Percentiles rank a stretch among this genome's conserved stretches.
These are phyloP conservation scores for Oncorhynchus masou DNA, from an alignment of 2,113 vertebrate species.

Conservation along the genomic window DNA sequence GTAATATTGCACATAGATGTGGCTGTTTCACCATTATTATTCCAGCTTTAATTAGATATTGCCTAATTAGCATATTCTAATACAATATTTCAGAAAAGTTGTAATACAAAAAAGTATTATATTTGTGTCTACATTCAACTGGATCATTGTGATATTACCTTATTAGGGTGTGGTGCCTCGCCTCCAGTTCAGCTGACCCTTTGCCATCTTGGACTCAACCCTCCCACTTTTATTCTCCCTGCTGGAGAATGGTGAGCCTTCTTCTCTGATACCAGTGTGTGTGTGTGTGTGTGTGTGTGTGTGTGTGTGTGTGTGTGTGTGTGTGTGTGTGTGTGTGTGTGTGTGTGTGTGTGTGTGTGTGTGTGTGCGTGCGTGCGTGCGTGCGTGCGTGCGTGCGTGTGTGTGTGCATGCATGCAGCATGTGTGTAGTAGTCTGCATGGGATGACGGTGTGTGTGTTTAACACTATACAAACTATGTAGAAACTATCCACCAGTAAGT, in stretches of 20 bases:
- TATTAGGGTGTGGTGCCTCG: too few relatives aligned
- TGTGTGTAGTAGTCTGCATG: too few relatives aligned
- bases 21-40: too few relatives aligned
- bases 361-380: too few relatives aligned
- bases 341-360: neutral
- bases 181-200: neutral
- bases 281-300: neutral
- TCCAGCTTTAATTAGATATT: too few relatives aligned
- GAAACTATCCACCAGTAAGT: too few relatives aligned
- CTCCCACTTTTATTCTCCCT: conserved; percentile 5
- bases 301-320: neutral
- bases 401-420: neutral
- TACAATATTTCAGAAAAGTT: neutral
- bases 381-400: neutral
- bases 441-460: too few relatives aligned
- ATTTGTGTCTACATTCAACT: neutral
- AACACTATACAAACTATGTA: too few relatives aligned
- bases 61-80: too few relatives aligned
- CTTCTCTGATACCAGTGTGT: neutral
- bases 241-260: neutral
- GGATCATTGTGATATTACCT: too few relatives aligned
- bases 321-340: neutral
- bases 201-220: conserved; percentile 11
- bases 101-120: too few relatives aligned
- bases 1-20: too few relatives aligned